These are phyloP conservation scores for Trissolcus basalis DNA, from an alignment of 1,140 invertebrate species.

Conservation along the genomic window DNA sequence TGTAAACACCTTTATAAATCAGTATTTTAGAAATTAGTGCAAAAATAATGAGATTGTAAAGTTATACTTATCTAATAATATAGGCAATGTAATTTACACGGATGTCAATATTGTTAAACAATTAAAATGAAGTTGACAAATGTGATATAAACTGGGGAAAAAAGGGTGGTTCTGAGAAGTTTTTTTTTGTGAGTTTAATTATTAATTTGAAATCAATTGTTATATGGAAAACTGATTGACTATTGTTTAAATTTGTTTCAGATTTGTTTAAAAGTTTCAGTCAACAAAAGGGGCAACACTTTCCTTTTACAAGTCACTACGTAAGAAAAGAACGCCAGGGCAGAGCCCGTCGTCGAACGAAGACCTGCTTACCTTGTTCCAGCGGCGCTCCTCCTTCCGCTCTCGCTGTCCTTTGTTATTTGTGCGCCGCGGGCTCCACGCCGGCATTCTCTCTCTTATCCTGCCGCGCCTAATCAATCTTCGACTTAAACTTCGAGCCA, in stretches of 20 bases:
- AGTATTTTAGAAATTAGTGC: no score
- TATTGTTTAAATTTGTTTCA: background rate
- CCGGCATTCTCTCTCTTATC: conserved; percentile 51
- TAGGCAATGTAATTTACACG: no score
- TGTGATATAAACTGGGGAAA: no score
- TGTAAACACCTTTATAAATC: no score
- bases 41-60: no score
- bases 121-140: no score
- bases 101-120: no score
- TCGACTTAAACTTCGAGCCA: conserved; percentile 18
- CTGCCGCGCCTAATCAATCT: conserved; percentile 51
- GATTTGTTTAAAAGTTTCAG: background rate
- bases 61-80: no score
- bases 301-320: conserved; percentile 49
- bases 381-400: conserved; percentile 55
- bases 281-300: conserved; percentile 44
- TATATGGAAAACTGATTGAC: no score
- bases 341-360: conserved; percentile 33
- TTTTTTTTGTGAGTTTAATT: background rate
- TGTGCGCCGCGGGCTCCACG: conserved; percentile 32
- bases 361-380: conserved; percentile 61
- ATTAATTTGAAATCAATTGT: no score
- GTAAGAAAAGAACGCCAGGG: conserved; percentile 41
- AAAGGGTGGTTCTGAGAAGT: no score
- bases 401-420: conserved; percentile 52